Percentiles rank a stretch among this genome's conserved stretches.
These are phyloP conservation scores for Cordilura impudica DNA, from an alignment of 2,888 invertebrate species.

Conservation along the genomic window DNA sequence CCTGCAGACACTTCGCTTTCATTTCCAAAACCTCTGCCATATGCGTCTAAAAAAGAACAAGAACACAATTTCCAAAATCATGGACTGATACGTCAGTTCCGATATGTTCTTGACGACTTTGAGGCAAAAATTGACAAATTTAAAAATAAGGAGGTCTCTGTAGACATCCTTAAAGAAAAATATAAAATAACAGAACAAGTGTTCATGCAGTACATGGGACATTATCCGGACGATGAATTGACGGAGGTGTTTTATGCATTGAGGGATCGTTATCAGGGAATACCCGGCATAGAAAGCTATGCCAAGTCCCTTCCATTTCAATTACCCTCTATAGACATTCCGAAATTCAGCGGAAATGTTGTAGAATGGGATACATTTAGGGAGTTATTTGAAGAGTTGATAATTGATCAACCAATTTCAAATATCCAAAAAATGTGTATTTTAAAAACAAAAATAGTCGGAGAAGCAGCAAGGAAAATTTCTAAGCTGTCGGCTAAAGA, in stretches of 20 bases:
- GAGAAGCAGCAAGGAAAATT: too few species aligned
- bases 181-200: not conserved
- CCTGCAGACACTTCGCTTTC: too few species aligned
- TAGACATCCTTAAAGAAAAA: not conserved
- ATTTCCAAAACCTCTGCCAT: too few species aligned
- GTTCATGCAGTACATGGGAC: not conserved
- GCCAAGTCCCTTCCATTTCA: not conserved
- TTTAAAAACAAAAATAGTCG: too few species aligned
- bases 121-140: not conserved
- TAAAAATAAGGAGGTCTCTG: not conserved
- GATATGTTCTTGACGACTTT: not conserved
- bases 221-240: not conserved
- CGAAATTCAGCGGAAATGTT: not conserved
- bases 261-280: not conserved
- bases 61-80: not conserved
- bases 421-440: too few species aligned
- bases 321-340: not conserved
- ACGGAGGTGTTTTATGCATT: not conserved
- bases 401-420: not conserved
- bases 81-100: not conserved
- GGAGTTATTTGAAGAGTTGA: too few species aligned
- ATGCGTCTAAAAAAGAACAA: too few species aligned
- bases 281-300: not conserved
- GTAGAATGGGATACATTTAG: not conserved
- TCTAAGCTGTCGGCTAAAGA: too few species aligned